Conservation (phyloP, 2,113 vertebrate species). For the Rhinopomastus cyanomelas region DNA sequence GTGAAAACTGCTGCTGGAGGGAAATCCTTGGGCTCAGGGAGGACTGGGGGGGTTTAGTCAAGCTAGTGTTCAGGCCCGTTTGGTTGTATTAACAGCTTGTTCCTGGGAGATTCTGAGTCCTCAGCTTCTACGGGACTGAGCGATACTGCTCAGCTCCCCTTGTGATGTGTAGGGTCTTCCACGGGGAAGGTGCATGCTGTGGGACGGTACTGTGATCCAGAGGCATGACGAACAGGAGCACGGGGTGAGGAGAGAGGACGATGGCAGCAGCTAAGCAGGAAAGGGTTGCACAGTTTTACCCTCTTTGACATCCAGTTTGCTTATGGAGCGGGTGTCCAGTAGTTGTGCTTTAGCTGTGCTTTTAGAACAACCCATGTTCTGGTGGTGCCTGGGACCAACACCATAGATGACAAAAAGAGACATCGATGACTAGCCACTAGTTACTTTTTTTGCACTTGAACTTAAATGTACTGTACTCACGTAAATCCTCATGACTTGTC, state of each 20-base stretch:
- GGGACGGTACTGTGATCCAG: background rate
- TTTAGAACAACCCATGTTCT: background rate
- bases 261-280: background rate
- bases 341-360: slow-evolving; percentile 29
- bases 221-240: background rate
- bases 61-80: background rate
- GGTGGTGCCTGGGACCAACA: slow-evolving; percentile 64
- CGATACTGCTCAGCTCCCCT: background rate
- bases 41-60: background rate
- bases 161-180: background rate
- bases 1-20: slow-evolving; percentile 35
- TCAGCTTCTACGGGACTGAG: background rate
- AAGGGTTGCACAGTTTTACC: background rate
- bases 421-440: slow-evolving; percentile 63
- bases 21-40: background rate
- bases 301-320: background rate
- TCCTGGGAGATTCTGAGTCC: background rate
- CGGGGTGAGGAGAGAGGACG: background rate
- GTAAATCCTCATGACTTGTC: slow-evolving; percentile 77
- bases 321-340: background rate
- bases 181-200: accelerated
- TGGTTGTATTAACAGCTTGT: background rate
- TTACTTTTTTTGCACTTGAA: slow-evolving; percentile 80
- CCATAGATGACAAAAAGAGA: slow-evolving; percentile 28
- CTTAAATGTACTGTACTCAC: slow-evolving; percentile 78